phyloP scores from a whole-genome alignment of 2,113 vertebrate genomes.

The Indicator maculatus region DNA sequence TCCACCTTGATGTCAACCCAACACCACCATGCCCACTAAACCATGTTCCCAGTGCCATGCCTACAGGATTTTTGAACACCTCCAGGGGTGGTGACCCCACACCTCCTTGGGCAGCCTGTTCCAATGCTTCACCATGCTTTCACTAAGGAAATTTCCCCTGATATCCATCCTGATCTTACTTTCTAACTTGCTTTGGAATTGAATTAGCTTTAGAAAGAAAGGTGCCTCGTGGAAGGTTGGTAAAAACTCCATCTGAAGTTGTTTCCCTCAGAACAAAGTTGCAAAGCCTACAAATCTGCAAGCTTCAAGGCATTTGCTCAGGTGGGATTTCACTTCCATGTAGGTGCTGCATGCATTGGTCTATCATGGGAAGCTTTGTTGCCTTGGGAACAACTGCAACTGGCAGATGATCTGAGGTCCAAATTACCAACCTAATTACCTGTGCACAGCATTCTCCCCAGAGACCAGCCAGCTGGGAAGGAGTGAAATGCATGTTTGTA shows the following conservation, averaged over 20 bases:
- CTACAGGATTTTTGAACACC: too few relatives aligned
- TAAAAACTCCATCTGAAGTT: background rate
- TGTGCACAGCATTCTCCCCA: background rate
- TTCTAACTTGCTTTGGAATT: background rate
- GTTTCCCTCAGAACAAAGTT: background rate
- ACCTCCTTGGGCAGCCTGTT: too few relatives aligned
- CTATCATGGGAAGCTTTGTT: background rate
- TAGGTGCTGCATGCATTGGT: background rate
- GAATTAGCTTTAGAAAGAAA: background rate
- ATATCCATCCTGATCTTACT: background rate
- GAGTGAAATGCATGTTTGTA: background rate
- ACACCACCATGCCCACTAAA: too few relatives aligned
- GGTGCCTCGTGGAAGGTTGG: background rate
- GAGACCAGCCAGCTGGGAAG: background rate
- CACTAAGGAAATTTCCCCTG: too few relatives aligned
- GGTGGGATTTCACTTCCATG: background rate
- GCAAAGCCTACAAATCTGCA: background rate
- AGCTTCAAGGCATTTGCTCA: background rate
- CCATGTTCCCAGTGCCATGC: too few relatives aligned
- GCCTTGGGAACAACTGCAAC: background rate
- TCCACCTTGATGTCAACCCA: too few relatives aligned
- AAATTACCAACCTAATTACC: conserved; percentile 8
- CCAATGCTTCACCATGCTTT: too few relatives aligned
- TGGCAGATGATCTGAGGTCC: background rate
- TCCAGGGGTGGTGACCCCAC: too few relatives aligned